Evolutionary conservation across 2,888 invertebrate species (phyloP).

Genomic region (Bhutanitis thaidina): DNA sequence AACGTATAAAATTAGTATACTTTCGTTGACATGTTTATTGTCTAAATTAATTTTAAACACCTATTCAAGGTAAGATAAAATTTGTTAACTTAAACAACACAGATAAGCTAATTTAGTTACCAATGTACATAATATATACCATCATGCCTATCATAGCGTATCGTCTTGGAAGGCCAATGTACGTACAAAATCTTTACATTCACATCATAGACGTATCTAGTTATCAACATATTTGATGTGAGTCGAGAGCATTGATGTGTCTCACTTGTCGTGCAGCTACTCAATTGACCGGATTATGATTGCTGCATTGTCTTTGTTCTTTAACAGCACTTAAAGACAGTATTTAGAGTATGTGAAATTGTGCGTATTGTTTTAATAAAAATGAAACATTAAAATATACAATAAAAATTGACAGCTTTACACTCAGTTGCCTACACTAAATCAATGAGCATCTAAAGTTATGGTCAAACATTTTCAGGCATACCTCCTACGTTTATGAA

Average conservation of each 20-base stretch:
- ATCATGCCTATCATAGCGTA: slow-evolving; percentile 39
- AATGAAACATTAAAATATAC: too few species aligned
- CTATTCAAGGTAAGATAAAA: slow-evolving; percentile 20
- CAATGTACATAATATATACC: slow-evolving; percentile 8
- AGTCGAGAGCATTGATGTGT: too few species aligned
- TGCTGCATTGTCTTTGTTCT: slow-evolving; percentile 2
- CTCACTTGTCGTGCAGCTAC: too few species aligned
- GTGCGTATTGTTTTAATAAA: too few species aligned
- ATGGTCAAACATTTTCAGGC: too few species aligned
- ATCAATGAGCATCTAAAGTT: too few species aligned
- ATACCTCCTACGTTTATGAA: too few species aligned
- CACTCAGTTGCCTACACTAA: too few species aligned
- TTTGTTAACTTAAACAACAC: slow-evolving; percentile 21
- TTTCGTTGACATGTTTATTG: neutral
- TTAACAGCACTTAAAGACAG: neutral
- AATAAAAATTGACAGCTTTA: too few species aligned
- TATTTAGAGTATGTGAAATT: too few species aligned
- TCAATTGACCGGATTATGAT: neutral
- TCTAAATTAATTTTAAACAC: neutral
- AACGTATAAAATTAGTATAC: neutral
- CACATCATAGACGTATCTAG: slow-evolving; percentile 5
- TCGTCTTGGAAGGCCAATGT: slow-evolving; percentile 47
- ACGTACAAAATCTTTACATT: slow-evolving; percentile 25
- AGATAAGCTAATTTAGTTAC: slow-evolving; percentile 25
- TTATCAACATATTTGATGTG: neutral